phyloP scores from a whole-genome alignment of 2,113 vertebrate species.

The Phyllostomus discolor region DNA sequence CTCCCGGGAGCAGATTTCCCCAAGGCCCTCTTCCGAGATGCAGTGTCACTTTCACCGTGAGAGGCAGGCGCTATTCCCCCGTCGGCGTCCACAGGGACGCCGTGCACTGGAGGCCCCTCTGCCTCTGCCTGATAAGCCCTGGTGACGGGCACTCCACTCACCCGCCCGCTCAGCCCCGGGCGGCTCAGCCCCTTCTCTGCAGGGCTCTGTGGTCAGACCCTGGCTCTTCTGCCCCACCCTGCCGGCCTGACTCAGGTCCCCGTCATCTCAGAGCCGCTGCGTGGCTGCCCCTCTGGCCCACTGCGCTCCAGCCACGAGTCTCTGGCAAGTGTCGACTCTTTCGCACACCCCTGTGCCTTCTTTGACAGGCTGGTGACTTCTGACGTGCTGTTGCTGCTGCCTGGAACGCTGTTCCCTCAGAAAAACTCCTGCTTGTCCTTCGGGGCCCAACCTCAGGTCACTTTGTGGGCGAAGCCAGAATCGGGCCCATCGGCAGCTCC shows the following conservation, averaged over 20 bases:
- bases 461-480: not conserved
- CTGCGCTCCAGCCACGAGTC: not conserved
- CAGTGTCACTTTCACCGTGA: fast-evolving
- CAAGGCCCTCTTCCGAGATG: not conserved
- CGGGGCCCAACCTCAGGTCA: not conserved
- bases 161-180: fast-evolving
- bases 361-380: not conserved
- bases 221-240: not conserved
- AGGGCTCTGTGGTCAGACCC: fast-evolving
- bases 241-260: not conserved
- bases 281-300: not conserved
- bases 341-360: not conserved
- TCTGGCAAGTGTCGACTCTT: not conserved
- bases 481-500: not conserved
- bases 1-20: not conserved
- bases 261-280: not conserved
- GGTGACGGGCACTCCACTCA: not conserved
- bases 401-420: not conserved
- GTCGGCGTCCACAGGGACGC: fast-evolving
- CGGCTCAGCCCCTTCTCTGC: no score
- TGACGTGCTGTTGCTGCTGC: not conserved
- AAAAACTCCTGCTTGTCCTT: not conserved
- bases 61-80: not conserved
- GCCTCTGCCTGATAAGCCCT: not conserved
- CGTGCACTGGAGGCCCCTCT: not conserved